phyloP scores from a whole-genome alignment of 2,797 vertebrate species.

The Malacoraja senta region DNA sequence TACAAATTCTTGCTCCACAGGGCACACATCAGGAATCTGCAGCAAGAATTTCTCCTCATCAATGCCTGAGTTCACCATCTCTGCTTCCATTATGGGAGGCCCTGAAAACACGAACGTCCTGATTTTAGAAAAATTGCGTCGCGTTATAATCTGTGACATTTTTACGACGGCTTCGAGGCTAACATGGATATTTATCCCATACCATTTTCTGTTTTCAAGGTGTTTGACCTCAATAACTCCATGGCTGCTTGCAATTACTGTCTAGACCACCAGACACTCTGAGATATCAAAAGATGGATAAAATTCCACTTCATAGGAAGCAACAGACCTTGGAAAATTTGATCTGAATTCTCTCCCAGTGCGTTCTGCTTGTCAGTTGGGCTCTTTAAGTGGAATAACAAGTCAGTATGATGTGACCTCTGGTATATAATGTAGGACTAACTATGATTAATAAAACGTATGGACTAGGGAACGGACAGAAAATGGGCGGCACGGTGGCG shows the following conservation, averaged over 20 bases:
- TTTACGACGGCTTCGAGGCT: not conserved
- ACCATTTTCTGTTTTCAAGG: not conserved
- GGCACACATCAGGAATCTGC: not conserved
- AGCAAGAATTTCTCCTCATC: not conserved
- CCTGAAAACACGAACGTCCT: not conserved
- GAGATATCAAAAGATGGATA: not conserved
- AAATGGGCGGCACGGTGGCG: too few species aligned
- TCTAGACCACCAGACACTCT: not conserved
- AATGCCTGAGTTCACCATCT: not conserved
- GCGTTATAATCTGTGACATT: not conserved
- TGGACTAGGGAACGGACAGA: too few species aligned
- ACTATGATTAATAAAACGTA: too few species aligned
- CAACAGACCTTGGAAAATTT: not conserved
- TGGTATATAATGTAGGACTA: too few species aligned
- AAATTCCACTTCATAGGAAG: not conserved
- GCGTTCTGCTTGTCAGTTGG: too few species aligned
- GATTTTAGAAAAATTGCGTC: not conserved
- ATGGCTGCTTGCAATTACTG: not conserved
- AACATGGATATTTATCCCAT: too few species aligned
- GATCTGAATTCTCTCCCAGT: not conserved
- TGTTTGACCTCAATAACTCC: not conserved
- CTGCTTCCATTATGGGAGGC: not conserved
- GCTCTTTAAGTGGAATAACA: too few species aligned
- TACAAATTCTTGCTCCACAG: not conserved
- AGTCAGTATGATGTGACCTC: too few species aligned